Base-by-base conservation (phyloP, 2,888 invertebrate species). In the Crocallis elinguaria region DNA sequence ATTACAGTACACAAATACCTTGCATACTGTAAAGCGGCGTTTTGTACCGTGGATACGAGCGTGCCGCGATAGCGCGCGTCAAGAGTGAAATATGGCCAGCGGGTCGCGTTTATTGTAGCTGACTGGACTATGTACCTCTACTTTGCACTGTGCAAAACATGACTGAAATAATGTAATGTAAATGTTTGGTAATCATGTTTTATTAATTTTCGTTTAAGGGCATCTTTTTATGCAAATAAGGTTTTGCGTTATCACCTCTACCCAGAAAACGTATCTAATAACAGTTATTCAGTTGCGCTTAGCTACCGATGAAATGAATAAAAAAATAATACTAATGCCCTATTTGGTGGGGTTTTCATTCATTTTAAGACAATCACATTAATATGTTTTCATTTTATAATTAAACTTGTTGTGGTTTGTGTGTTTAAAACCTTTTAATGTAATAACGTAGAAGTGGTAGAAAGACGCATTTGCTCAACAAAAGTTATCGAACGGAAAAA, bases 41-140 rank as follows among this genome's bases (percentile, higher is more conserved):
- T 77, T 82, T 74, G 71, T 69, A 60, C 57, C 65, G 69, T 67
- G 73, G 68, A 66, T 67, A 68, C 63, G 64, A 64, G 62, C 61
- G 65, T 62, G 61, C 52, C 48, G 73, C 75, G 77, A 79, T 80
- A 77, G 73, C 68, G 66, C 62, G 62, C 71, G 83, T 75, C 79
- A 70, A 62, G 67, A 61, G 77, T 84, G 84, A 86, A 68, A 83
- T 82, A 86, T 85, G 73, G 73, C 68, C 67, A 68, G 64, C 73
- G 67, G 68, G 63, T 50, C 60, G 71, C 73, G 83, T 82, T 86
- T 83, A 86, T 85, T 84, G 82, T 79, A 71, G 75, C 75, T 77
- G 79, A 79, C 77, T 74, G 73, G 66, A 62, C 72, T 50, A 60
- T 68, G 56, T 60, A 59, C 57, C 62, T 59, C 64, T 61, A 64